These are phyloP conservation scores for Vultur gryphus DNA, from an alignment of 2,797 vertebrate genomes.

Conservation along the genomic window DNA sequence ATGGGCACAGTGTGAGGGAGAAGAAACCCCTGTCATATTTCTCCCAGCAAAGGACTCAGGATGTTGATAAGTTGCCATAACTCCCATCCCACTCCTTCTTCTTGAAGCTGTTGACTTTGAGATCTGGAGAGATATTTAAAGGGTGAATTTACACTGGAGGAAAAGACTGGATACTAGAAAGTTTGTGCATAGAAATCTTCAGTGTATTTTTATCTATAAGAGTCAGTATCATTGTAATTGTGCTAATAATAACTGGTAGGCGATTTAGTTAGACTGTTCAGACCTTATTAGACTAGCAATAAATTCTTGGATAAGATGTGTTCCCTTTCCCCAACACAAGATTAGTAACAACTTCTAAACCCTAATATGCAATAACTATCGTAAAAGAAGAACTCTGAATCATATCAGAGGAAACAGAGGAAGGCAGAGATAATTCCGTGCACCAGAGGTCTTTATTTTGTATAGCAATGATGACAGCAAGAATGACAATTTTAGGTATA, in stretches of 20 bases:
- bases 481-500: background rate
- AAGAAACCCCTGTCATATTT: background rate
- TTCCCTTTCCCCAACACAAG: background rate
- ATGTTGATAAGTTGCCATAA: background rate
- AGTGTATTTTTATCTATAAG: background rate
- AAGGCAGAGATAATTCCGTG: background rate
- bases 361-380: background rate
- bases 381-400: background rate
- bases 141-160: background rate
- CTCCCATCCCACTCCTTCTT: background rate
- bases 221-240: background rate
- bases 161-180: background rate
- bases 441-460: background rate
- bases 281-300: background rate
- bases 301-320: background rate
- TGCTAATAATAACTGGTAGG: background rate
- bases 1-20: background rate
- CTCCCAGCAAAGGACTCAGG: background rate
- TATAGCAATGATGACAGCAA: background rate
- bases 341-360: background rate
- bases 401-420: background rate
- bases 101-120: background rate
- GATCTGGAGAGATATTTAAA: background rate
- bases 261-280: background rate
- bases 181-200: background rate